phyloP scores from a whole-genome alignment of 92 coral and sea anemone species.

The Umimayanthus kanabou region DNA sequence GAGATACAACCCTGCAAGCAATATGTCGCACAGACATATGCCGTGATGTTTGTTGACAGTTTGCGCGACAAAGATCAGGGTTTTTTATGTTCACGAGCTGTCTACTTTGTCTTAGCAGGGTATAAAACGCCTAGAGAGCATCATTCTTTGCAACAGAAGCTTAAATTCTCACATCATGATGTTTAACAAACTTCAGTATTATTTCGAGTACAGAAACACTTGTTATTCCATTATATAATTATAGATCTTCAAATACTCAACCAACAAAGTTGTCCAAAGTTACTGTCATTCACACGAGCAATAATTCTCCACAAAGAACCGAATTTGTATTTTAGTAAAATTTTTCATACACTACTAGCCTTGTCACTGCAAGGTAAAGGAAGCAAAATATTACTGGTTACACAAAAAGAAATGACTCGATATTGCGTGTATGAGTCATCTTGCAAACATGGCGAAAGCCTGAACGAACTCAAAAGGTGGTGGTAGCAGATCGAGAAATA shows the following conservation, averaged over 20 bases:
- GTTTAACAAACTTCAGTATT: background rate
- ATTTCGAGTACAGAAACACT: constrained; percentile 24
- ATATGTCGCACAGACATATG: background rate
- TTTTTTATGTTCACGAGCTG: background rate
- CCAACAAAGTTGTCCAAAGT: background rate
- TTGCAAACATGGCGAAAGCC: constrained; percentile 36
- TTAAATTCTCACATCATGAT: background rate
- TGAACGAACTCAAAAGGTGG: constrained; percentile 13
- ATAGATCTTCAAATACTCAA: background rate
- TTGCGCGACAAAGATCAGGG: background rate
- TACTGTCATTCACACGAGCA: background rate
- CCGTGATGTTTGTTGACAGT: constrained; percentile 18
- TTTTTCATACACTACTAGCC: background rate
- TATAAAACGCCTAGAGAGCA: background rate
- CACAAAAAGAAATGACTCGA: constrained; percentile 37
- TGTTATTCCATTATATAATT: constrained; percentile 10
- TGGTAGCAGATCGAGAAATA: constrained; percentile 29
- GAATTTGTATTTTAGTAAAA: background rate
- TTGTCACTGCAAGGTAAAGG: background rate
- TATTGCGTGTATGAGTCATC: constrained; percentile 28
- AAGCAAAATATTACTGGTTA: constrained; percentile 3
- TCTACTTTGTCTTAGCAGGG: background rate
- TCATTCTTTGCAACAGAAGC: background rate
- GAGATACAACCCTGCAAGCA: background rate
- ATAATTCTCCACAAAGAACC: constrained; percentile 14